Conservation (phyloP, 2,113 vertebrate species). For the Puffinus mauretanicus region DNA sequence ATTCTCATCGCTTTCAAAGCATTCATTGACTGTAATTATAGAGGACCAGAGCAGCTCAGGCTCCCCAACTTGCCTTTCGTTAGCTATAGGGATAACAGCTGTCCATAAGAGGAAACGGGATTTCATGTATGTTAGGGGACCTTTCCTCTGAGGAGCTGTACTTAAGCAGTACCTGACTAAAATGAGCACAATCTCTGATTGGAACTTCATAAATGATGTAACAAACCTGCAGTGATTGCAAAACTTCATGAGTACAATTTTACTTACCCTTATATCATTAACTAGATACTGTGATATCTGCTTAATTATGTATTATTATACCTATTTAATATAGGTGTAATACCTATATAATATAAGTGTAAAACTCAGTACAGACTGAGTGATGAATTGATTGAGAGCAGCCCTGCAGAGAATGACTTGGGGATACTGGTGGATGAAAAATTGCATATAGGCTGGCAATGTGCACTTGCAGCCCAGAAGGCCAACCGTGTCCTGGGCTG, state of each 20-base stretch:
- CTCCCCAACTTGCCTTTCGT: neutral
- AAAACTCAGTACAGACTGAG: neutral
- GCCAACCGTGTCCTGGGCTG: neutral
- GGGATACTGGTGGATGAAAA: neutral
- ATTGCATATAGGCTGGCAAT: neutral
- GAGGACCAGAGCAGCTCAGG: neutral
- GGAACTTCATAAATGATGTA: neutral
- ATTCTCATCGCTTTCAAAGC: neutral
- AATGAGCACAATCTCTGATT: neutral
- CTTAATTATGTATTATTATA: neutral
- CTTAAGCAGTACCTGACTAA: neutral
- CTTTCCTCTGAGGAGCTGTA: neutral
- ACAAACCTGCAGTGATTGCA: neutral
- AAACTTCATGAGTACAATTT: neutral
- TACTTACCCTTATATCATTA: neutral
- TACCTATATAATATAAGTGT: neutral
- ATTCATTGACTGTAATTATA: neutral
- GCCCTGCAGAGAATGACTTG: neutral
- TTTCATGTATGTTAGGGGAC: neutral
- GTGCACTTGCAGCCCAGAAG: neutral
- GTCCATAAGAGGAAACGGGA: neutral
- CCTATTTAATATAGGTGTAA: neutral
- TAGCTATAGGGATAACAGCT: neutral
- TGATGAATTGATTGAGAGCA: neutral
- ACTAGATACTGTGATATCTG: neutral